These are phyloP conservation scores for Argyrosomus japonicus DNA, from an alignment of 2,113 vertebrate species.

Conservation along the genomic window DNA sequence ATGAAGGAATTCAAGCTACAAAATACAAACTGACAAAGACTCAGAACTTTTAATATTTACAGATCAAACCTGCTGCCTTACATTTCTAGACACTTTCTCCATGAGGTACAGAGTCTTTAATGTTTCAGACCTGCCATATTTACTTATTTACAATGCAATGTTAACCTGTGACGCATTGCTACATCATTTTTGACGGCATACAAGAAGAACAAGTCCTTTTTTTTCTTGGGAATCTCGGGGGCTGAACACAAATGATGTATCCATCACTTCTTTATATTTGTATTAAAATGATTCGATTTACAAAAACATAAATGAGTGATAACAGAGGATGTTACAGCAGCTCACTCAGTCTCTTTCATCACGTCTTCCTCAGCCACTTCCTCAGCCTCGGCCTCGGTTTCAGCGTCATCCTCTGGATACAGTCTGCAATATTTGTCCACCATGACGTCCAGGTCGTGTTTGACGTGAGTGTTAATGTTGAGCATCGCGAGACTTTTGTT, in stretches of 20 bases:
- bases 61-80: not conserved
- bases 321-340: not conserved
- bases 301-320: not conserved
- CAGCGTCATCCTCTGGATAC: conserved; percentile 85
- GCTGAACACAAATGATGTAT: not conserved
- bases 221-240: not conserved
- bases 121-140: not conserved
- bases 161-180: not conserved
- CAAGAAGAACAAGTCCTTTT: not conserved
- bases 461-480: conserved; percentile 90
- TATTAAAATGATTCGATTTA: not conserved
- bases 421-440: conserved; percentile 93
- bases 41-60: not conserved
- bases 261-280: not conserved
- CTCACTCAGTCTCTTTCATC: conserved; percentile 4
- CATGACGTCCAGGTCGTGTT: conserved; percentile 94
- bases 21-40: not conserved
- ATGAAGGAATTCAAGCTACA: not conserved
- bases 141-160: not conserved
- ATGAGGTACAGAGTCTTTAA: too few relatives aligned
- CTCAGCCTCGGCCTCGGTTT: conserved; percentile 36
- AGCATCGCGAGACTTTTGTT: conserved; percentile 90
- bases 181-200: not conserved
- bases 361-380: conserved; percentile 23
- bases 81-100: not conserved